Conservation (phyloP, 2,797 vertebrate species). For the Tarsius wallacei region DNA sequence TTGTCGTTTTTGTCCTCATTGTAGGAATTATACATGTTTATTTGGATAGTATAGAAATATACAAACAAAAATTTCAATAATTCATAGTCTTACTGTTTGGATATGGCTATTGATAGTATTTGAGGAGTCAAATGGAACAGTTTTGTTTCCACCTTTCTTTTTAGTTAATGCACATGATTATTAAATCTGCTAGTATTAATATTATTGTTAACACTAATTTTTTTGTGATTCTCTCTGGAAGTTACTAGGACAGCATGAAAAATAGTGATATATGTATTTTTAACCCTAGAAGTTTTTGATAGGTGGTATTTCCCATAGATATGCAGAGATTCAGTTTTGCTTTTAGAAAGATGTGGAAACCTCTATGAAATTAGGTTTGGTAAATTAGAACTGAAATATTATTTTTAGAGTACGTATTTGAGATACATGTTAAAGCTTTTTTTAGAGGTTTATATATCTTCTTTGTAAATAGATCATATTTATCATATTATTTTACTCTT, state of each 20-base stretch:
- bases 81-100: neutral
- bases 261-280: conserved; percentile 15
- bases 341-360: conserved; percentile 22
- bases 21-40: conserved; percentile 26
- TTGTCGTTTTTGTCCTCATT: neutral
- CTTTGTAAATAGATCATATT: neutral
- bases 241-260: neutral
- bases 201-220: neutral
- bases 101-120: conserved; percentile 4
- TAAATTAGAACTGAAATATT: conserved; percentile 49
- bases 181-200: neutral
- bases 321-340: neutral
- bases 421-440: neutral
- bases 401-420: conserved; percentile 46
- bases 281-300: neutral
- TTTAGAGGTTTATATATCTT: neutral
- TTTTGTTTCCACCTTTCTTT: conserved; percentile 41
- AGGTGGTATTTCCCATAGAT: neutral
- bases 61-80: neutral
- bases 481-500: conserved; percentile 43
- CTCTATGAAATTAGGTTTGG: conserved; percentile 53
- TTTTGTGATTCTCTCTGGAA: neutral
- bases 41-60: conserved; percentile 20
- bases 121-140: neutral
- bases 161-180: neutral